Evolutionary conservation across 1,140 invertebrate species (phyloP), one percentile per base, ranked within the genome.

Genomic region (Thaumetopoea pityocampa): DNA sequence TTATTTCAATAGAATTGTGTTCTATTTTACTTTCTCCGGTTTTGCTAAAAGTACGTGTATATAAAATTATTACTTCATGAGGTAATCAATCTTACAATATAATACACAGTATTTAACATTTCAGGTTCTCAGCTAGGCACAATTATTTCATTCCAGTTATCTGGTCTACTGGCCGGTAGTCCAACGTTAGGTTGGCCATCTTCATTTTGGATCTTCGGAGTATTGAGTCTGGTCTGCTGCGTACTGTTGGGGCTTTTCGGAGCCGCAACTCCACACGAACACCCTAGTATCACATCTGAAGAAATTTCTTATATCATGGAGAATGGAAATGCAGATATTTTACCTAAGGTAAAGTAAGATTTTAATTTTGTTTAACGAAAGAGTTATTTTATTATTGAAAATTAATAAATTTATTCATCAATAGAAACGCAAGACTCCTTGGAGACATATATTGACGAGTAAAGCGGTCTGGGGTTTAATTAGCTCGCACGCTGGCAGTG

Each of bases 381-480:
- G 6, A 4, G n/a, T 28, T 29, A 28, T 12, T 6, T 20, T 4
- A 19, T 10, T 29, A 10, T 19, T 35, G 7, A 34, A 16, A 23
- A 11, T 32, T 33, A 30, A 16, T 22, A 6, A 10, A 16, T 5
- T 29, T 15, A 20, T 23, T 48, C 5, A 29, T 7, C 37, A 34
- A 0, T 38, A 67, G 67, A 59, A 53, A 58, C 44, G 55, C 6
- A 42, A 20, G 73, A 87, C 49, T 16, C 93, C 94, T 3, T 95
- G 93, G 93, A 83, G 71, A 29, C 50, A 82, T 6, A 92, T 96
- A 23, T 79, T 93, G 0, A 92, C 86, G 0, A 93, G 91, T 0
- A 37, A 86, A 4, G 90, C 94, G 3, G 88, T 96, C 24, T 94
- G 92, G 92, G 92, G 93, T 0, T 80, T 95, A 10, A 83, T 93